phyloP scores from a whole-genome alignment of 2,888 invertebrate species.

The Diogma glabrata region DNA sequence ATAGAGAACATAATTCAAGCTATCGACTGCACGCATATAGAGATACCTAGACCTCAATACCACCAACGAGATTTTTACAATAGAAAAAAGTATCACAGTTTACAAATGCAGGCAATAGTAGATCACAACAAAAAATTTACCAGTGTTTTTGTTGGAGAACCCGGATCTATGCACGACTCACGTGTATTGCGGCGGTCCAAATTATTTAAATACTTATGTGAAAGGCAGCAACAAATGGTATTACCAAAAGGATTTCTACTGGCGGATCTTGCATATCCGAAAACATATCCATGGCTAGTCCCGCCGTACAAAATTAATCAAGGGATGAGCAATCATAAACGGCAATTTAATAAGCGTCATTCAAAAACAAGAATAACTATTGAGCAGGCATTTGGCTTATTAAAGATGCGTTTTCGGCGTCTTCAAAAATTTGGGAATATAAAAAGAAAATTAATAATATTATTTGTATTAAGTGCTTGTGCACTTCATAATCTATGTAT shows the following conservation, averaged over 20 bases:
- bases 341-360: background rate
- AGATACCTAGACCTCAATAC: background rate
- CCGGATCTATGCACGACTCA: background rate
- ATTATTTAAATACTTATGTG: background rate
- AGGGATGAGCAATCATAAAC: background rate
- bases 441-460: background rate
- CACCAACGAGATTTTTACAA: background rate
- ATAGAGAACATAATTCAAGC: too few species aligned
- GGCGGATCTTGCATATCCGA: background rate
- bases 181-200: background rate
- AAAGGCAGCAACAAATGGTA: background rate
- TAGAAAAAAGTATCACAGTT: background rate
- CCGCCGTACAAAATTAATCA: background rate
- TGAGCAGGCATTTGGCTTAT: background rate
- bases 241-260: background rate
- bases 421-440: background rate
- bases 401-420: background rate
- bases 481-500: background rate
- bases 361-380: background rate
- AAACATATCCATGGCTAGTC: background rate
- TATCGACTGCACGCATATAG: too few species aligned
- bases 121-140: background rate
- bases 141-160: background rate
- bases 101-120: background rate
- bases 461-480: background rate